phyloP scores from a whole-genome alignment of 2,888 invertebrate species.

The Lobophora halterata region DNA sequence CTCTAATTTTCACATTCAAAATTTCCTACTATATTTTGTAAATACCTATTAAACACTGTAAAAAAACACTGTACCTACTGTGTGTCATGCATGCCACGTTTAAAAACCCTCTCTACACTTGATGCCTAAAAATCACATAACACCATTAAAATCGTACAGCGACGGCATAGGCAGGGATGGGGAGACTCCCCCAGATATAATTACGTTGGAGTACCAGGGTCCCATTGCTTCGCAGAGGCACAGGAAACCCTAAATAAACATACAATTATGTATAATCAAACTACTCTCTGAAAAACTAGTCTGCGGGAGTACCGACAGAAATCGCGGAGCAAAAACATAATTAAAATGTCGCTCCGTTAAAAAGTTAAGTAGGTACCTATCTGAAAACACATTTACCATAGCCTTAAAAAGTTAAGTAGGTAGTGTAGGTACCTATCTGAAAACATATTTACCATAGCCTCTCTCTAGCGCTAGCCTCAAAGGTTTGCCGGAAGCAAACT shows the following conservation, averaged over 20 bases:
- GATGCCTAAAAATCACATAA: conserved; percentile 16
- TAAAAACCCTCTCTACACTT: conserved; percentile 9
- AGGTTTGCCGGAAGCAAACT: no score
- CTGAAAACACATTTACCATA: no score
- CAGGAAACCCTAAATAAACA: conserved; percentile 67
- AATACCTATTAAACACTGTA: no score
- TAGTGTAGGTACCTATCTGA: no score
- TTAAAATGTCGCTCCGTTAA: no score
- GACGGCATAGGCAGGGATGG: conserved; percentile 14
- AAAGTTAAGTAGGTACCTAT: no score
- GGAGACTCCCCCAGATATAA: conserved; percentile 46
- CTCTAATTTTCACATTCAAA: no score
- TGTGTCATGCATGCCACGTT: conserved; percentile 3
- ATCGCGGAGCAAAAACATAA: conserved; percentile 32
- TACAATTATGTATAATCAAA: conserved; percentile 55
- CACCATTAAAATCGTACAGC: conserved; percentile 13
- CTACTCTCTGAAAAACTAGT: conserved; percentile 57
- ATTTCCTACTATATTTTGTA: no score
- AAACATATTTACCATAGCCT: no score
- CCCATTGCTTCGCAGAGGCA: conserved; percentile 42
- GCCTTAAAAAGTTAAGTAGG: no score
- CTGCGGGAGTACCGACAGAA: conserved; percentile 44
- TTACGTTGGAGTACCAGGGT: conserved; percentile 56
- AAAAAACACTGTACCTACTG: no score
- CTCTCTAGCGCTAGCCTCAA: no score